Evolutionary conservation across 1,140 invertebrate genomes (phyloP).

Genomic region (Drosophila miranda): DNA sequence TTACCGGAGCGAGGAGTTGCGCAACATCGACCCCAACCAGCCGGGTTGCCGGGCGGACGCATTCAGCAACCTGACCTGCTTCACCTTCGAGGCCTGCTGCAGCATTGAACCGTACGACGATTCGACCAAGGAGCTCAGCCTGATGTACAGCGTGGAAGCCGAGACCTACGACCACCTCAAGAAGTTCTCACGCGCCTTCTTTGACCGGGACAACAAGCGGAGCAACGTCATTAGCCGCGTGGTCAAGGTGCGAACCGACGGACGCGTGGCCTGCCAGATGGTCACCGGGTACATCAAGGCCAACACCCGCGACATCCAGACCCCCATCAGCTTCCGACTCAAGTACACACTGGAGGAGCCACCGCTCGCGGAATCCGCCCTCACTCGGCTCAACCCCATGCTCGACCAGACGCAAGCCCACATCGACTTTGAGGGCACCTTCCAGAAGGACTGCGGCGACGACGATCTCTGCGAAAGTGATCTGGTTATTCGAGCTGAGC

Average conservation of each 20-base stretch:
- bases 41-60: constrained; percentile 87
- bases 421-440: constrained; percentile 91
- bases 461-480: constrained; percentile 95
- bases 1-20: constrained; percentile 84
- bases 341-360: constrained; percentile 91
- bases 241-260: constrained; percentile 84
- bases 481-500: constrained; percentile 87
- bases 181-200: constrained; percentile 92
- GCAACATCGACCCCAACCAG: constrained; percentile 91
- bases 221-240: constrained; percentile 85
- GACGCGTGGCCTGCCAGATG: constrained; percentile 85
- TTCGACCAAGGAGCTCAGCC: constrained; percentile 83
- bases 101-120: constrained; percentile 87
- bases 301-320: constrained; percentile 92
- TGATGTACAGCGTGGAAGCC: constrained; percentile 92
- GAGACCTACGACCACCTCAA: constrained; percentile 90
- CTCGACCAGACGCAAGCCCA: constrained; percentile 93
- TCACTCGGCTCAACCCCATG: constrained; percentile 91
- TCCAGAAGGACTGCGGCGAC: constrained; percentile 95
- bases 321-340: constrained; percentile 92
- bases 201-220: constrained; percentile 84
- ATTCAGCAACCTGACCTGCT: constrained; percentile 89
- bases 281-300: constrained; percentile 93
- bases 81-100: constrained; percentile 94
- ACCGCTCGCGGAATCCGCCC: constrained; percentile 86